Conservation (phyloP, 2,797 vertebrate species). For the Platyrinchus mystaceus region DNA sequence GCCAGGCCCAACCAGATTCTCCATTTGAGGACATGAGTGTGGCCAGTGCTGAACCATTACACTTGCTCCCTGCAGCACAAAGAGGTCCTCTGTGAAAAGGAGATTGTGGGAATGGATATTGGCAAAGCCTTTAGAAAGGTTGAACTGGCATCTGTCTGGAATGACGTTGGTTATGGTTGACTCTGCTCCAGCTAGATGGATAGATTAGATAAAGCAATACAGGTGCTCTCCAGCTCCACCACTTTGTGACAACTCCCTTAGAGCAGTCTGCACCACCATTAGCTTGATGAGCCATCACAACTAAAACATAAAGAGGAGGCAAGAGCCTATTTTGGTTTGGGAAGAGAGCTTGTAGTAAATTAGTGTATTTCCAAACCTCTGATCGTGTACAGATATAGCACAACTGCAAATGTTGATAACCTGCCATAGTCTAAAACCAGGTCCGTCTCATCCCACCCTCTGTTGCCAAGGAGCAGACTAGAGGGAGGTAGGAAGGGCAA, state of each 20-base stretch:
- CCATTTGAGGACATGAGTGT: fast-evolving
- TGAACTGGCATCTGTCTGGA: neutral
- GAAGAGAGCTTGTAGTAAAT: neutral
- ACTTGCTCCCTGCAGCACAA: neutral
- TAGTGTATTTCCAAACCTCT: neutral
- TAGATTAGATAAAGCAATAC: neutral
- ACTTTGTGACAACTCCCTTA: neutral
- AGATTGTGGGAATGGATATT: neutral
- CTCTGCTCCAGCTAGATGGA: neutral
- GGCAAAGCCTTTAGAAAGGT: neutral
- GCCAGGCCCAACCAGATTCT: neutral
- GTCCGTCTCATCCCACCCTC: neutral
- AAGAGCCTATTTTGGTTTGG: neutral
- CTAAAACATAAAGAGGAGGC: neutral
- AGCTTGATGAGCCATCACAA: neutral
- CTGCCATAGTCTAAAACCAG: neutral
- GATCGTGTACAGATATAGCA: neutral
- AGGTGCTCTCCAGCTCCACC: neutral
- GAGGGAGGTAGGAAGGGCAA: neutral
- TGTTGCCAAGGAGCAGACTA: neutral
- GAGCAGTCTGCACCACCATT: neutral
- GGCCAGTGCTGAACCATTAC: neutral
- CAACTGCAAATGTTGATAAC: neutral
- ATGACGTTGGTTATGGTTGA: fast-evolving
- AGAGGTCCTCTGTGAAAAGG: neutral